A percentile compares a stretch with the other conserved stretches of the same genome.
phyloP scores from a whole-genome alignment of 1,140 invertebrate genomes.

The Zophobas morio region DNA sequence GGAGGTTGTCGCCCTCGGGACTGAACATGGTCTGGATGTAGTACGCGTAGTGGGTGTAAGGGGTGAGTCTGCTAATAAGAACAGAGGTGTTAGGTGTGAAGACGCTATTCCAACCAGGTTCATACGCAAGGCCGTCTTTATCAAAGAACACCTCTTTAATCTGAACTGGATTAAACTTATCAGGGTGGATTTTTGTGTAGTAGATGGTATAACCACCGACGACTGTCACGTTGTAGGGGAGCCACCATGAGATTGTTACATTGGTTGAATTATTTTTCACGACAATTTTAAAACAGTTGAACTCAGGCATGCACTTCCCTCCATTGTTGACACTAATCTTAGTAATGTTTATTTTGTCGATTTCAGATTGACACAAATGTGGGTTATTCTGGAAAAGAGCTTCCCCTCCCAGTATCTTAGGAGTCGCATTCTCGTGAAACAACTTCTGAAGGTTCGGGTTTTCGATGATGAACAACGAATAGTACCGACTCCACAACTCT shows the following conservation, averaged over 20 bases:
- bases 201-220: slow-evolving; percentile 89
- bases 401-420: slow-evolving; percentile 74
- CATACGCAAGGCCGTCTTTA: slow-evolving; percentile 71
- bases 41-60: slow-evolving; percentile 78
- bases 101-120: slow-evolving; percentile 67
- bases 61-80: slow-evolving; percentile 70
- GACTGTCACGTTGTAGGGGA: slow-evolving; percentile 78
- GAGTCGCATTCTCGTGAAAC: slow-evolving; percentile 69
- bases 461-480: slow-evolving; percentile 81
- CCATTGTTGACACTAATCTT: slow-evolving; percentile 84
- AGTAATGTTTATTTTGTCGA: slow-evolving; percentile 69
- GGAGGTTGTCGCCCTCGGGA: slow-evolving; percentile 59
- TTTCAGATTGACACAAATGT: slow-evolving; percentile 79
- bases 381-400: slow-evolving; percentile 84
- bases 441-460: slow-evolving; percentile 81
- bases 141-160: neutral
- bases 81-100: slow-evolving; percentile 53
- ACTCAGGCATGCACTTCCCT: slow-evolving; percentile 79
- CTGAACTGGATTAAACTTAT: slow-evolving; percentile 55
- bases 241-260: slow-evolving; percentile 72
- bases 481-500: slow-evolving; percentile 69
- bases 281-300: slow-evolving; percentile 66
- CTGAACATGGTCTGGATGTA: slow-evolving; percentile 72
- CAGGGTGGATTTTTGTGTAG: slow-evolving; percentile 76
- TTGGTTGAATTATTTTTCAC: slow-evolving; percentile 54